Percentiles rank a stretch among this genome's conserved stretches.
phyloP scores from a whole-genome alignment of 2,113 vertebrate genomes.

The Vidua macroura region DNA sequence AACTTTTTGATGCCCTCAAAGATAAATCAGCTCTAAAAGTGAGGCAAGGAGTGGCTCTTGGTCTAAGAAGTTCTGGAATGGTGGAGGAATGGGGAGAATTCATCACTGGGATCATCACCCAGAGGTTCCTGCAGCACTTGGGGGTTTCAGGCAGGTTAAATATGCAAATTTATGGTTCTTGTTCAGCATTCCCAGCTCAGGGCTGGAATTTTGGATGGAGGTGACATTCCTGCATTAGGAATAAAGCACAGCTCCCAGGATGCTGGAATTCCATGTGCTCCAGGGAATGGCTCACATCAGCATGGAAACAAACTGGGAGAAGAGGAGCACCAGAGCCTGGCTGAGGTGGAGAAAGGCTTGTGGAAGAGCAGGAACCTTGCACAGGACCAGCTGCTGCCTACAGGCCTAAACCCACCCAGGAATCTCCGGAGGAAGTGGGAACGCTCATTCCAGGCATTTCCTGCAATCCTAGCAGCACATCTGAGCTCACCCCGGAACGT shows the following conservation, averaged over 20 bases:
- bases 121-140: background rate
- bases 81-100: background rate
- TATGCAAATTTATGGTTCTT: rapidly evolving
- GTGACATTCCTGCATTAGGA: background rate
- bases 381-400: background rate
- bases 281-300: rapidly evolving
- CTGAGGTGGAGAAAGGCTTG: background rate
- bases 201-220: background rate
- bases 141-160: background rate
- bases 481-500: background rate
- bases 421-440: background rate
- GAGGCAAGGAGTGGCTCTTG: too few species aligned
- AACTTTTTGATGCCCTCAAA: background rate
- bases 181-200: background rate
- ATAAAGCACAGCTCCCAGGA: rapidly evolving
- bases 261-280: rapidly evolving
- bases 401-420: rapidly evolving
- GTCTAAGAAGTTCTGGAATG: background rate
- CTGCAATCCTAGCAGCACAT: background rate
- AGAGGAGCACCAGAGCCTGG: background rate
- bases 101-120: background rate
- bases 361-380: rapidly evolving
- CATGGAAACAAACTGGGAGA: background rate
- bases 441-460: background rate
- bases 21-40: background rate